Base-by-base conservation (phyloP, 2,888 invertebrate genomes). In the Horisme vitalbata region DNA sequence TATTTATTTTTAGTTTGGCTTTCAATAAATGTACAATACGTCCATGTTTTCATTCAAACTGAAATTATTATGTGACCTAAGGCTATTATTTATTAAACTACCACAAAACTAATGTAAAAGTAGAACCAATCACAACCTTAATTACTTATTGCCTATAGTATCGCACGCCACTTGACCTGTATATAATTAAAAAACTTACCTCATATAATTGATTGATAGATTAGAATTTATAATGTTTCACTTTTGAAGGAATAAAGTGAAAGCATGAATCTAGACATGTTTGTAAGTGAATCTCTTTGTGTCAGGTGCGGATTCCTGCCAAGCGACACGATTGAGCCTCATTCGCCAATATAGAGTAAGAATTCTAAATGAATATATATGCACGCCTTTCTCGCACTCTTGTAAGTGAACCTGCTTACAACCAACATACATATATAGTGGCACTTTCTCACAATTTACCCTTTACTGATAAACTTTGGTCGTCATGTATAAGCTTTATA, bases 221-320 rank as follows among this genome's bases (percentile, higher is more conserved):
- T 9, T 37, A 21, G 9, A 14, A 24, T 32, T 24, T 26, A 9
- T 15, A 45, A 33, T 15, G 27, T 36, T 48, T 20, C 30, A 26
- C 18, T 36, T 26, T 2, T 20, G 23, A 14, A 24, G 13, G 20
- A 21, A 9, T 24, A 18, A 9, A 33, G 5, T 24, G 14, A 20
- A 31, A 33, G 38, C 34, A 38, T 38, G 18, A 13, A 27, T 20
- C 9, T 27, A 43, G 24, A 38, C 18, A 31, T 27, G 12, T 38
- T 35, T 38, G 23, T 34, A 71, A 68, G 60, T 59, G 57, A 62
- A 66, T 79, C 68, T 81, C 68, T 84, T 67, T 83, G 67, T 86
- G 80, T 77, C 87, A 87, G 87, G 78, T 87, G 87, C 87, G 85
- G 87, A 67, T 87, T 86, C 87, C 86, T 85, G 85, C 86, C 87